Base-by-base conservation (phyloP, 37 sponge, comb jelly and placozoan genomes). In the Chondrosia reniformis region DNA sequence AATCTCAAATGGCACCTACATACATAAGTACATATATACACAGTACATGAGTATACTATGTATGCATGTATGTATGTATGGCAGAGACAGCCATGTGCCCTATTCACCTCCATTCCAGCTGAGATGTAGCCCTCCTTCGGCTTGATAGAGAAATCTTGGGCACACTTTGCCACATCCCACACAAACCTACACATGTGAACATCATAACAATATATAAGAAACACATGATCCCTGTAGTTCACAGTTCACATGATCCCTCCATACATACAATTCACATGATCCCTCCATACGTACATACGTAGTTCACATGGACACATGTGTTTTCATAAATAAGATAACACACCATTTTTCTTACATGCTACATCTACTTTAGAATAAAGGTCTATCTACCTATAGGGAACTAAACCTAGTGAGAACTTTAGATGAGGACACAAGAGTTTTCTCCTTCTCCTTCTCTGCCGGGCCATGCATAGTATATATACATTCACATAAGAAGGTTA, bases 81-180 rank as follows among this genome's bases (percentile, higher is more conserved):
- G n/a, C n/a, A n/a, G n/a, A n/a, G n/a, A n/a, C n/a, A n/a, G n/a
- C n/a, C n/a, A n/a, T n/a, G 69, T 31, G 24, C 5, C 38, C 21
- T 4, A 59, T 41, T 12, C 33, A 93, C 98, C 86, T 94, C 86
- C 98, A 94, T 94, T 71, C 93, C 93, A 65, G 98, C 79, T 1
- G 93, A 89, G 27, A 97, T 84, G 79, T 94, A 92, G 25, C 98
- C 98, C 42, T 94, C 93, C 33, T 67, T 55, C 25, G 98, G 98
- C 25, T 83, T 61, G 45, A 97, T 94, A 27, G 93, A 86, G 73
- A 97, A 97, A 57, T 97, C 93, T 34, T 93, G 95, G 8, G 37
- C 86, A 76, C 94, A 97, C 57, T 62, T 79, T 17, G 78, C 82
- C 1, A 61, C 45, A 31, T 89, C 84, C 98, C 98, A 97, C 42